These are phyloP conservation scores for Clistopyga incitator DNA, from an alignment of 2,888 invertebrate genomes.

Conservation along the genomic window DNA sequence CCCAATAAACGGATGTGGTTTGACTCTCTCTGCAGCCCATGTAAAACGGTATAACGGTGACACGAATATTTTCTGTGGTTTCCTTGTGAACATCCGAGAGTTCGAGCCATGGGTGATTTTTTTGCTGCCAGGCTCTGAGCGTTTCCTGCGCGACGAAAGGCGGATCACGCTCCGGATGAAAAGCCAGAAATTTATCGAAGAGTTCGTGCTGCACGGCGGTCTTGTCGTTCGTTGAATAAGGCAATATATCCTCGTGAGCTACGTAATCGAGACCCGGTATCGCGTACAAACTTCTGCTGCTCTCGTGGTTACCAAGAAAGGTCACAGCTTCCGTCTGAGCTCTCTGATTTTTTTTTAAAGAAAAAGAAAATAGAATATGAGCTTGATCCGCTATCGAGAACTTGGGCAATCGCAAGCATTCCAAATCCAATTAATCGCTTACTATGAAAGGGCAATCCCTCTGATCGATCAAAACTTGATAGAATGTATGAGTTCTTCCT, in stretches of 20 bases:
- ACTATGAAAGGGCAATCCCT: slow-evolving; percentile 98
- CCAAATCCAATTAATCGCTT: slow-evolving; percentile 84
- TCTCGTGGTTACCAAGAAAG: slow-evolving; percentile 98
- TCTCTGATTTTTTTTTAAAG: slow-evolving; percentile 86
- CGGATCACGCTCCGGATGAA: slow-evolving; percentile 93
- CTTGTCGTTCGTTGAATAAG: slow-evolving; percentile 95
- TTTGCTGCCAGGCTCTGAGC: slow-evolving; percentile 97
- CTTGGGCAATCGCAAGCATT: background rate
- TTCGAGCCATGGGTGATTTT: slow-evolving; percentile 98
- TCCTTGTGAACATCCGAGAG: slow-evolving; percentile 98
- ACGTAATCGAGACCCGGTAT: slow-evolving; percentile 99
- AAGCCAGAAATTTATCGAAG: slow-evolving; percentile 96
- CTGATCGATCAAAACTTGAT: slow-evolving; percentile 98
- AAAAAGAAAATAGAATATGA: slow-evolving; percentile 21
- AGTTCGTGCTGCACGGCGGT: slow-evolving; percentile 97
- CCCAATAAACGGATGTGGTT: slow-evolving; percentile 96
- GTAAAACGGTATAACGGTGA: slow-evolving; percentile 99
- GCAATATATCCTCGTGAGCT: slow-evolving; percentile 98
- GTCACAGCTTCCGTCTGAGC: slow-evolving; percentile 99
- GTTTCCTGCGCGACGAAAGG: slow-evolving; percentile 96
- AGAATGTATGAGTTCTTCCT: slow-evolving; percentile 96
- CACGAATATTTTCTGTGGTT: slow-evolving; percentile 97
- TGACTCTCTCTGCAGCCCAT: slow-evolving; percentile 98
- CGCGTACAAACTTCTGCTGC: slow-evolving; percentile 96
- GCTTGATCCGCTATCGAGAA: slow-evolving; percentile 2